Base-by-base conservation (phyloP, 2,113 vertebrate genomes). In the Campylorhamphus procurvoides region DNA sequence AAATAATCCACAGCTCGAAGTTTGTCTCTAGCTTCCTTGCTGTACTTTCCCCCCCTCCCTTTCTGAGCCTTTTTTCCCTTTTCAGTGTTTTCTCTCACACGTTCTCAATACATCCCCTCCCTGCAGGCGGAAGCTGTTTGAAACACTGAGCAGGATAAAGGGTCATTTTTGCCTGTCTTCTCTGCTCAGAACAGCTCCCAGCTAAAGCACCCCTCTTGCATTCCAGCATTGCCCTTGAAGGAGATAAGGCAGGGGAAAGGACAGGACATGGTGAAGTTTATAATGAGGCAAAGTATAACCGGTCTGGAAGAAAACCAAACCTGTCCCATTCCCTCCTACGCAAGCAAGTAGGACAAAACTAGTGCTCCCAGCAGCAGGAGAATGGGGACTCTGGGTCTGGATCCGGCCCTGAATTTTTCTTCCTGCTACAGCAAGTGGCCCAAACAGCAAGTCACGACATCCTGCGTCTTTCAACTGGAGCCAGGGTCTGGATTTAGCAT, bases 1-100 rank as follows among this genome's bases (percentile, higher is more conserved):
- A 97, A 95, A 95, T 60, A 93, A 94, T 89, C 93, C 80, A 84
- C 90, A 81, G 74, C 73, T 82, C 56, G 76, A 96, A 92, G 63
- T 93, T 95, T 94, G 94, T 91, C 85, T 90, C 76, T 60, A 86
- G 66, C 87, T 96, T 74, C 84, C 77, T 79, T 58, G 82, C 83
- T 60, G 52, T 87, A 82, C 84, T 44, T 80, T 92, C 78, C 55
- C 22, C 19, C 52, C 55, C 72, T 60, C 89, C 19, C 56, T 81
- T 69, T 82, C 72, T 80, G 79, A 87, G 53, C 63, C 9, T 86
- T 58, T 93, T 94, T 84, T 66, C 73, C 47, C 71, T 78, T 89
- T 47, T 67, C 60, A 62, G 52, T 83, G 93, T 94, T 81, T 84
- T 84, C 42, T 82, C 62, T 80, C 58, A 77, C 74, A 95, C 35